Evolutionary conservation across 2,797 vertebrate genomes (phyloP).

Genomic region (Syngnathus acus): DNA sequence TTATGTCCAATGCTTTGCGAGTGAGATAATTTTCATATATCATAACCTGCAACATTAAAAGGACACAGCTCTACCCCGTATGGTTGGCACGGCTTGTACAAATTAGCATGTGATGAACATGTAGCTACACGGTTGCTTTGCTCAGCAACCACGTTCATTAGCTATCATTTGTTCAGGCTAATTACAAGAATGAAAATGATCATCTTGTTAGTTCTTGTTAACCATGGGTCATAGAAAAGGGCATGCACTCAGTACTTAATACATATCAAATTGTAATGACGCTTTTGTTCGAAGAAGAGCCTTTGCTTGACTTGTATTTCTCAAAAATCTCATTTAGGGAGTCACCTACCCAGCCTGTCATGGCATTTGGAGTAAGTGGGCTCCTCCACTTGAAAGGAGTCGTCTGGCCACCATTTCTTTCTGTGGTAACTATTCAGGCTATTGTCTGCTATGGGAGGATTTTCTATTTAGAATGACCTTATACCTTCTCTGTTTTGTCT

Average conservation of each 20-base stretch:
- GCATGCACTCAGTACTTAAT: background rate
- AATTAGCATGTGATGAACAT: conserved; percentile 53
- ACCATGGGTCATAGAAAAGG: background rate
- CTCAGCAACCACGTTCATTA: conserved; percentile 34
- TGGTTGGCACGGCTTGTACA: conserved; percentile 23
- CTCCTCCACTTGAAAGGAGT: conserved; percentile 91
- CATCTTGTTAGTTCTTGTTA: conserved; percentile 32
- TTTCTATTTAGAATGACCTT: background rate
- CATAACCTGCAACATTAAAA: background rate
- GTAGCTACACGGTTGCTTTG: conserved; percentile 28
- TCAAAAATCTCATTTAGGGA: conserved; percentile 66
- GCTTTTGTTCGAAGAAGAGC: background rate
- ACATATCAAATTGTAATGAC: background rate
- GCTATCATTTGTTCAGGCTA: conserved; percentile 33
- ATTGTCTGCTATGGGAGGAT: background rate
- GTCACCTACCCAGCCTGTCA: conserved; percentile 97
- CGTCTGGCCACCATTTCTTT: conserved; percentile 93
- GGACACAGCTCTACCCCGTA: background rate
- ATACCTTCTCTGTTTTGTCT: background rate
- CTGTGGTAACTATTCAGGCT: conserved; percentile 73
- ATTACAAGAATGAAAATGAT: conserved; percentile 43
- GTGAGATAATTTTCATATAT: background rate
- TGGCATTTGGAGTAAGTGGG: conserved; percentile 98
- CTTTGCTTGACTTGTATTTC: background rate
- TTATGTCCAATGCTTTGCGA: background rate